These are phyloP conservation scores for Lasaia peninsularis DNA, from an alignment of 1,140 invertebrate species.

Conservation along the genomic window DNA sequence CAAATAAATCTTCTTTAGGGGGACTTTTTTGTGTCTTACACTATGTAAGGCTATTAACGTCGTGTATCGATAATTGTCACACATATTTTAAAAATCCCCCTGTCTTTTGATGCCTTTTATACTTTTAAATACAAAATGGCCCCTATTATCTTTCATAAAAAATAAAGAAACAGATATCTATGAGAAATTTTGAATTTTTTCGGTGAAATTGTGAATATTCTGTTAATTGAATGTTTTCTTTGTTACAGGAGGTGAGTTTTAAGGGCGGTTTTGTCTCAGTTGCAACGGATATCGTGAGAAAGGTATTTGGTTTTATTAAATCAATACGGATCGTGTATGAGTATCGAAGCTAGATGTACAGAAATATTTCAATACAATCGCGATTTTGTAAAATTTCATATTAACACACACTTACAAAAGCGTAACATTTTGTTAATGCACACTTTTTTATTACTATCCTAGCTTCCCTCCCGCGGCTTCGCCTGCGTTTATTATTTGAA, in stretches of 20 bases:
- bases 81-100: conserved; percentile 70
- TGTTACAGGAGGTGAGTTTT: conserved; percentile 74
- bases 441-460: too few species aligned
- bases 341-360: too few species aligned
- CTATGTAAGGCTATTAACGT: conserved; percentile 70
- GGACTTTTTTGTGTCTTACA: conserved; percentile 51
- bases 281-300: neutral
- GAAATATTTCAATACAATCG: neutral
- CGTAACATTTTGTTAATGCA: too few species aligned
- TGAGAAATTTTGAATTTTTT: conserved; percentile 26
- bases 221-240: conserved; percentile 47
- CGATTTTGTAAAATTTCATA: neutral
- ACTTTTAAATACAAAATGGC: conserved; percentile 7
- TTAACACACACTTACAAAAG: too few species aligned
- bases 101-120: conserved; percentile 25
- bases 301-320: neutral
- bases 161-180: conserved; percentile 3
- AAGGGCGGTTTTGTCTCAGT: neutral
- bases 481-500: too few species aligned
- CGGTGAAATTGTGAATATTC: conserved; percentile 28
- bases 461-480: too few species aligned
- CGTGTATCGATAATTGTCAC: conserved; percentile 74
- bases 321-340: too few species aligned
- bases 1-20: conserved; percentile 69
- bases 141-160: conserved; percentile 6